These are phyloP conservation scores for Chrysochloris asiatica DNA, from an alignment of 2,113 vertebrate genomes.

Conservation along the genomic window DNA sequence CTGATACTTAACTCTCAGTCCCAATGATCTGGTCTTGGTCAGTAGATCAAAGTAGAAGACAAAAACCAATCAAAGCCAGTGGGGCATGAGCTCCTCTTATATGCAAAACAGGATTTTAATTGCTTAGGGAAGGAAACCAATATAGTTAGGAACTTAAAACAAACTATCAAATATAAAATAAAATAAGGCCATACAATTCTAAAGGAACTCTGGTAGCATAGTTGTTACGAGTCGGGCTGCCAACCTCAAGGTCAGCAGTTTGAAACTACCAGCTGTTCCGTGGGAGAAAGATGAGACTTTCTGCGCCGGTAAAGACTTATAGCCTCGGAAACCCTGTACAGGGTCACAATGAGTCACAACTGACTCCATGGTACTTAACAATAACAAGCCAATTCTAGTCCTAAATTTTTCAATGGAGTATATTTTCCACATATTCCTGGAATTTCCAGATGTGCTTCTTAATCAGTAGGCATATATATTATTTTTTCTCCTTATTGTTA, in stretches of 20 bases:
- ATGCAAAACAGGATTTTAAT: background rate
- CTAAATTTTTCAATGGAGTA: background rate
- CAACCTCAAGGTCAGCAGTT: too few relatives aligned
- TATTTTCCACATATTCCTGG: too few relatives aligned
- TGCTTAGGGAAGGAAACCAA: background rate
- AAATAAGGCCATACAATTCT: background rate
- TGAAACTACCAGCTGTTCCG: too few relatives aligned
- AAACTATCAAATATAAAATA: background rate
- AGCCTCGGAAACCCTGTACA: too few relatives aligned
- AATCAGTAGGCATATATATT: background rate
- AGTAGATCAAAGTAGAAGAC: background rate
- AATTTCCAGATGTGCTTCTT: background rate
- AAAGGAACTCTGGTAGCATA: too few relatives aligned
- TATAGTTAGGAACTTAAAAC: background rate
- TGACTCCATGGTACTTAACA: too few relatives aligned
- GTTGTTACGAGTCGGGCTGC: too few relatives aligned
- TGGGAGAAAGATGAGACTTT: too few relatives aligned
- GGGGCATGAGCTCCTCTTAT: background rate
- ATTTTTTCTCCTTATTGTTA: background rate
- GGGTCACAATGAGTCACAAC: too few relatives aligned
- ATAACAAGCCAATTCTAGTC: too few relatives aligned
- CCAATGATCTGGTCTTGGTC: background rate
- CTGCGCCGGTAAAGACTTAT: too few relatives aligned
- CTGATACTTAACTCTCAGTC: background rate
- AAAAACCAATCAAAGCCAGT: background rate